Percentiles rank a stretch among this genome's conserved stretches.
These are phyloP conservation scores for Aricia artaxerxes DNA, from an alignment of 2,888 invertebrate genomes.

Conservation along the genomic window DNA sequence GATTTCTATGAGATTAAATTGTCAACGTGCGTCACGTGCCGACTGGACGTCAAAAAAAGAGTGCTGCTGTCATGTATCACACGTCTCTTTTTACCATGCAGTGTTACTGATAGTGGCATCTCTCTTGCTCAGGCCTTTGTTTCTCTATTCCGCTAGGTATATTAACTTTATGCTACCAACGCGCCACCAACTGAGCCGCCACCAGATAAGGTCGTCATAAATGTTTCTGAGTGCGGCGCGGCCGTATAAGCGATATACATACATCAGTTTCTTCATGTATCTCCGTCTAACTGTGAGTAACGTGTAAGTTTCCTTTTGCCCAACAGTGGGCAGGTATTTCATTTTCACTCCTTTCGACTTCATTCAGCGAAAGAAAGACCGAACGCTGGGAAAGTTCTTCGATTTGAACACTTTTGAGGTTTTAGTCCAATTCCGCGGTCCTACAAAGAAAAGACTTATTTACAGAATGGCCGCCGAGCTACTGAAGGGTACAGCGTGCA, in stretches of 20 bases:
- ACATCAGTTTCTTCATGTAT: conserved; percentile 84
- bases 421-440: conserved; percentile 42
- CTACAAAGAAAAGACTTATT: conserved; percentile 65
- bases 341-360: conserved; percentile 78
- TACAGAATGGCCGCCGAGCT: conserved; percentile 52
- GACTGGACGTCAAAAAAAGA: no score
- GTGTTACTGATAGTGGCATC: no score
- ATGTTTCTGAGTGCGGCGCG: no score
- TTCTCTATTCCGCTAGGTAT: no score
- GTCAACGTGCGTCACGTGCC: no score
- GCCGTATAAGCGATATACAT: conserved; percentile 60
- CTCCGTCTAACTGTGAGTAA: conserved; percentile 81
- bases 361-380: conserved; percentile 57
- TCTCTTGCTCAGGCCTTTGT: no score
- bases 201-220: no score
- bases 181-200: no score
- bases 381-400: conserved; percentile 27
- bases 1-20: no score
- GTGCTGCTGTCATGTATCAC: no score
- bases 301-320: conserved; percentile 82
- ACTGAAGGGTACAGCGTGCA: conserved; percentile 42
- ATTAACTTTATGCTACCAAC: no score
- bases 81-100: no score
- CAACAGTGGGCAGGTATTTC: conserved; percentile 82
- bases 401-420: conserved; percentile 31